phyloP scores from a whole-genome alignment of 2,888 invertebrate species.

The Mechanitis messenoides region DNA sequence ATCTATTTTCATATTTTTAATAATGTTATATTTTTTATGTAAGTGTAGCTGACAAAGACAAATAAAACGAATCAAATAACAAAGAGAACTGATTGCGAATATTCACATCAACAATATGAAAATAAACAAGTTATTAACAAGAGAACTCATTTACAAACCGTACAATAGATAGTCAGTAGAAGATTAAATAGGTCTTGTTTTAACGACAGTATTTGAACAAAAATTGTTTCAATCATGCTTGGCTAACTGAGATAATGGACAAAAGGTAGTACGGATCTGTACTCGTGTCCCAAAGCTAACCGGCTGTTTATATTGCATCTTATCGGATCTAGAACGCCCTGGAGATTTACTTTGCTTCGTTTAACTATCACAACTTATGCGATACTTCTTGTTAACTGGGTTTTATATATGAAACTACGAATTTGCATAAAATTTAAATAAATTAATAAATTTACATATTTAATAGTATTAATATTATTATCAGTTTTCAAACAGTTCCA shows the following conservation, averaged over 20 bases:
- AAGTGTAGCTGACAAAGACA: neutral
- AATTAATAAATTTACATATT: too few relatives aligned
- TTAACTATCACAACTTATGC: slow-evolving; percentile 1
- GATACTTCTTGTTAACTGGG: neutral
- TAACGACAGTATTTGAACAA: neutral
- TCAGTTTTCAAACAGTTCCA: too few relatives aligned
- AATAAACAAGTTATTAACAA: too few relatives aligned
- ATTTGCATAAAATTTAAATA: neutral
- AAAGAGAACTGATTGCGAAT: neutral
- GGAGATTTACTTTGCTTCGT: slow-evolving; percentile 1
- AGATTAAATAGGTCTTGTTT: neutral
- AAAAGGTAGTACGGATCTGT: neutral
- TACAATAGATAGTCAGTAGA: too few relatives aligned
- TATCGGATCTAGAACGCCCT: neutral
- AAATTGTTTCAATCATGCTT: neutral
- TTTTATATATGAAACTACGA: neutral
- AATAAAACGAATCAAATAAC: neutral
- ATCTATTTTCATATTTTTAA: too few relatives aligned
- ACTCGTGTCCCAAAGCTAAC: neutral
- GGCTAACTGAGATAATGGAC: neutral
- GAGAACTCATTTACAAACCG: too few relatives aligned
- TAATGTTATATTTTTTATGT: neutral
- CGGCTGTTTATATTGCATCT: slow-evolving; percentile 4
- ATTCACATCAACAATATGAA: neutral
- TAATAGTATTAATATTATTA: too few relatives aligned